A percentile compares a stretch with the other conserved stretches of the same genome.
These are phyloP conservation scores for Pipistrellus kuhlii DNA, from an alignment of 2,797 vertebrate species.

Conservation along the genomic window DNA sequence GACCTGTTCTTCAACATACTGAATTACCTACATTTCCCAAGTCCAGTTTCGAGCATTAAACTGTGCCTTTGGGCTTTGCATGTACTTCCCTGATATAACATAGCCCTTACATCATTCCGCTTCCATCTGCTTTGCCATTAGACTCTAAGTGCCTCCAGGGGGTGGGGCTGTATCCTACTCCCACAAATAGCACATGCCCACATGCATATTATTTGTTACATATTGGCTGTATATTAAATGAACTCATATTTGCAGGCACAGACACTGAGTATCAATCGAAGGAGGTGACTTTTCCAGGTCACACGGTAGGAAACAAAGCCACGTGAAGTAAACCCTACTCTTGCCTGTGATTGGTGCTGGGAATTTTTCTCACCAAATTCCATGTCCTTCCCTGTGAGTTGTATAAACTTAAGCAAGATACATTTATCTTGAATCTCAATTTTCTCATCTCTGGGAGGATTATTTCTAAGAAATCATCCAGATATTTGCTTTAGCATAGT, in stretches of 20 bases:
- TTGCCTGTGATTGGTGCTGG: not conserved
- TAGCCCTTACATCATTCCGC: not conserved
- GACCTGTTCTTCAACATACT: not conserved
- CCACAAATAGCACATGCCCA: not conserved
- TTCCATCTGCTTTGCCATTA: not conserved
- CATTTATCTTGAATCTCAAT: not conserved
- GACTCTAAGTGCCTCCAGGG: not conserved
- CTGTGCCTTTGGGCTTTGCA: not conserved
- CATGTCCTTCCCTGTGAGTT: not conserved
- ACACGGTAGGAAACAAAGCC: not conserved
- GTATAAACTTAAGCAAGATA: not conserved
- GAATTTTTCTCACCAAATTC: not conserved
- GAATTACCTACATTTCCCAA: not conserved
- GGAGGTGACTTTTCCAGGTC: not conserved
- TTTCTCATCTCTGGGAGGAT: not conserved
- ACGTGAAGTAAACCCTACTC: not conserved
- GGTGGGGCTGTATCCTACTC: not conserved
- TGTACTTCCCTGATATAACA: not conserved
- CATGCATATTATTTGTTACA: not conserved
- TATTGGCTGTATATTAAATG: not conserved
- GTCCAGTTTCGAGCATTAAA: not conserved
- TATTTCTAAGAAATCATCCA: constrained; percentile 20
- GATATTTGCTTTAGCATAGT: not conserved
- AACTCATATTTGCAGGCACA: not conserved
- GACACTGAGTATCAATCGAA: not conserved